Base-by-base conservation (phyloP, 1,140 invertebrate species). In the Bombus affinis region DNA sequence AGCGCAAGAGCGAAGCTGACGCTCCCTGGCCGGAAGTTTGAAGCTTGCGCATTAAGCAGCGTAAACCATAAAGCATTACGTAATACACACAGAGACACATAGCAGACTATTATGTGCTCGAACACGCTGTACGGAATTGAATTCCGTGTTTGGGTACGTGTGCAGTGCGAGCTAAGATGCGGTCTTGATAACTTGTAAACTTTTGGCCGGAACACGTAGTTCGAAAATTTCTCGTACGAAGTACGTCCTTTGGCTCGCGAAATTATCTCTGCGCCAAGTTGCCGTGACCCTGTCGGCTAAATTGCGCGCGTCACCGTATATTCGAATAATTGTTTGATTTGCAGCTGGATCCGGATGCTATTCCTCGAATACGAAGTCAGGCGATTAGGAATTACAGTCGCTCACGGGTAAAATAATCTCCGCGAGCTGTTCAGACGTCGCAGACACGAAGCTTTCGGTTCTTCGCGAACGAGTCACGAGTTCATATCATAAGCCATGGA, bases 291-390 rank as follows among this genome's bases (percentile, higher is more conserved):
- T 42, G 65, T 47, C 22, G 25, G 39, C 18, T 70, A 28, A 47
- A 79, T 79, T 57, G 47, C n/a, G 62, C 18, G 47, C 47, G 25
- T 66, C 47, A 28, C 32, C 37, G 59, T 9, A 32, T 68, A 35
- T 18, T 28, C 62, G 72, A 80, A 76, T 77, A 88, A 89, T 88
- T 85, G 82, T 85, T 88, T 81, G 82, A 88, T 81, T 81, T 71
- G 74, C 73, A 73, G 47, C 39, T 85, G 70, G 37, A 88, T 78
- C 75, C 68, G 65, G 76, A 59, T 32, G 70, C 70, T 78, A 15
- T 53, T 74, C 74, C 68, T 77, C 73, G 32, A 53, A 74, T 74
- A 35, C 62, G 42, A 82, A 35, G 66, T 5, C 15, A 13, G 66
- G 68, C 66, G 62, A 70, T 85, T 47, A 47, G 18, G 62, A 89